Conservation (phyloP, 2,888 invertebrate genomes). For the Gymnosoma rotundatum region DNA sequence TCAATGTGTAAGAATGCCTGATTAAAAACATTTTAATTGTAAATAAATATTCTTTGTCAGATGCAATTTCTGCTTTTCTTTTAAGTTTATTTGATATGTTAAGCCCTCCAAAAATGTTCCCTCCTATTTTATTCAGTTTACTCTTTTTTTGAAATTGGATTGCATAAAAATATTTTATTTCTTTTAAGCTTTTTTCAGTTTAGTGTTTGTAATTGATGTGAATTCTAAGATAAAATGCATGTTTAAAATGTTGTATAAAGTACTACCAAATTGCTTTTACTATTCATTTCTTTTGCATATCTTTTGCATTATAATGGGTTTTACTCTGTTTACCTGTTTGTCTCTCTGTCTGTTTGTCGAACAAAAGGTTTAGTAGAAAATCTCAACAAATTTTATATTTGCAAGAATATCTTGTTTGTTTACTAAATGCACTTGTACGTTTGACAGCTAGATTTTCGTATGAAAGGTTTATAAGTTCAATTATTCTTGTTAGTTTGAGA, state of each 20-base stretch:
- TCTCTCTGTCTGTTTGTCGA: conserved; percentile 10
- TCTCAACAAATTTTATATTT: conserved; percentile 1
- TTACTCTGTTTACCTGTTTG: conserved; percentile 5
- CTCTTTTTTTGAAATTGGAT: neutral
- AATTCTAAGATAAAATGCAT: conserved; percentile 30
- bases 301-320: conserved; percentile 48
- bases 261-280: conserved; percentile 25
- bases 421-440: conserved; percentile 51
- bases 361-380: conserved; percentile 46
- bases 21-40: neutral
- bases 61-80: conserved; percentile 14
- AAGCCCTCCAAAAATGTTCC: conserved; percentile 22
- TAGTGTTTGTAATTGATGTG: conserved; percentile 43
- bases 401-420: conserved; percentile 46
- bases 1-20: neutral
- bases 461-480: neutral
- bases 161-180: conserved; percentile 13
- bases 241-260: conserved; percentile 28
- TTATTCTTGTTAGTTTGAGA: neutral
- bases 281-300: neutral
- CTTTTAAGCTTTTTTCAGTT: neutral
- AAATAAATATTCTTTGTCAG: neutral
- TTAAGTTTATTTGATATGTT: conserved; percentile 36
- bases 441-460: conserved; percentile 5
- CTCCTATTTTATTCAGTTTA: neutral